phyloP scores from a whole-genome alignment of 2,888 invertebrate genomes.

The Beris morrisii region DNA sequence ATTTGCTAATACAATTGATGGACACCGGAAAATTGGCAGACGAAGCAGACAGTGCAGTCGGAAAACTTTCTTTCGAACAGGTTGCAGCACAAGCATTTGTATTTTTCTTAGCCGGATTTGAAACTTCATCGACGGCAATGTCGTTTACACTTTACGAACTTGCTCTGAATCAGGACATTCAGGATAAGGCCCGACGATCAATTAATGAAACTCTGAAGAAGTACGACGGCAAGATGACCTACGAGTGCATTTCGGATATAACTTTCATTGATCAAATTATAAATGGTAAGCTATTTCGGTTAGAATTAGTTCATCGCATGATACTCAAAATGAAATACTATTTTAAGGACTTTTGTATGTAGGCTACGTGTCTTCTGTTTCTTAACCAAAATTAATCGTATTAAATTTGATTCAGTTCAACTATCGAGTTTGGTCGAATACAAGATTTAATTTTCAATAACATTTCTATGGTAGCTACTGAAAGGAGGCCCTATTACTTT shows the following conservation, averaged over 20 bases:
- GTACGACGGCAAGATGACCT: slow-evolving; percentile 51
- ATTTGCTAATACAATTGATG: slow-evolving; percentile 34
- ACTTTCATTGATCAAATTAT: slow-evolving; percentile 58
- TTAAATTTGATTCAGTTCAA: no score
- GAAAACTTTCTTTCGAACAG: slow-evolving; percentile 54
- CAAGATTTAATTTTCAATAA: no score
- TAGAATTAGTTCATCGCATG: no score
- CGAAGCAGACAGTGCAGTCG: slow-evolving; percentile 8
- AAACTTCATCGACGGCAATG: slow-evolving; percentile 59
- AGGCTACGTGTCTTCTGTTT: no score
- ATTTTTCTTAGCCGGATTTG: slow-evolving; percentile 62
- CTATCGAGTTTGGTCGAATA: no score
- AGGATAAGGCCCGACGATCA: slow-evolving; percentile 56
- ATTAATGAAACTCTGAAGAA: slow-evolving; percentile 50
- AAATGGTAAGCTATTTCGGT: slow-evolving; percentile 54
- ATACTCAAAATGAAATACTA: no score
- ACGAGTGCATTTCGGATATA: slow-evolving; percentile 58
- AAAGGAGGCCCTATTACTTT: no score
- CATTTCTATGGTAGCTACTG: no score
- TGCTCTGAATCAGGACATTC: slow-evolving; percentile 56
- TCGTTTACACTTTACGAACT: slow-evolving; percentile 59
- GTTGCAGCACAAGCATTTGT: slow-evolving; percentile 60
- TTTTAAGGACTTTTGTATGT: no score
- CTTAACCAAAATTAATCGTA: no score
- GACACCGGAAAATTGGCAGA: slow-evolving; percentile 20